Base-by-base conservation (phyloP, 2,797 vertebrate genomes). In the Austrolebias charrua region DNA sequence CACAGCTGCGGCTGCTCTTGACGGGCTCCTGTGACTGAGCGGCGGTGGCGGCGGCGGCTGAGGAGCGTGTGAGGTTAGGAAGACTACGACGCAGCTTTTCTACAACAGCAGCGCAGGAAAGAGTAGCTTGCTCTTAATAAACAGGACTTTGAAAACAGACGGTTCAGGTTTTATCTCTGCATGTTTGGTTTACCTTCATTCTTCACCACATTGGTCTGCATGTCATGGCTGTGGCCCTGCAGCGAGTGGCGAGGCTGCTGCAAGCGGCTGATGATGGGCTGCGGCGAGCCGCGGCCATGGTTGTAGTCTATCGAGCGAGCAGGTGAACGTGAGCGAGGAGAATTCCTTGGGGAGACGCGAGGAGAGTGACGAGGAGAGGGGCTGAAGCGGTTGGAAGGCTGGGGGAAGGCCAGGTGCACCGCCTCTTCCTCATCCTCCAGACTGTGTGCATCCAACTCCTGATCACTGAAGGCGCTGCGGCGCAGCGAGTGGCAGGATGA, bases 11-110 rank as follows among this genome's bases (percentile, higher is more conserved):
- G 83, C 96, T 98, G 92, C 95, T 98, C 92, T 97, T 98, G 75
- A 98, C 96, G 12, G 95, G 93, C 83, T 99, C 98, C 43, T 91
- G 88, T 1, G 63, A 49, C 82, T 95, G 87, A 6, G 83, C 91
- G 64, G 75, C 38, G 0, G 55, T 38, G 0, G 65, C 38, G 0
- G 55, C 43, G 0, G 65, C 75, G 2, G 50, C 57, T 0, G 87
- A 80, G 28, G 95, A 91, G 75, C 95, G 95, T 1, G 95, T 95
- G 67, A 99, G 92, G 92, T 99, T 99, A 86, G 98, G 97, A 92
- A 99, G 97, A 95, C 97, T 98, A 63, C 96, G 95, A 55, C 97
- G 94, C 86, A 99, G 82, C 86, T 99, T 98, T 89, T 99, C 98
- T 99, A 78, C 38, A 80, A 55, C 2, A 28, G 12, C 38, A 48